phyloP scores from a whole-genome alignment of 2,797 vertebrate species.

The Clarias platycephalus region DNA sequence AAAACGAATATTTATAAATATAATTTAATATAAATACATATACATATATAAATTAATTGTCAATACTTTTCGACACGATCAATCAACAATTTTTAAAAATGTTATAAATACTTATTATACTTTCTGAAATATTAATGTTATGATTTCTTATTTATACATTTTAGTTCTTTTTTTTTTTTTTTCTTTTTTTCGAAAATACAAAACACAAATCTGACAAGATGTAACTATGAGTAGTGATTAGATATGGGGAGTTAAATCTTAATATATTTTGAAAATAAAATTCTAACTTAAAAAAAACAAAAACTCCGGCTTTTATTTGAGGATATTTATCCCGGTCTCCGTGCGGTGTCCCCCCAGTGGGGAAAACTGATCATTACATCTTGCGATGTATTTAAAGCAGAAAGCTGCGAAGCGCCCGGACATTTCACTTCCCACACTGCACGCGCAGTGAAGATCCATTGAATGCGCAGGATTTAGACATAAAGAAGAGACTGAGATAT shows the following conservation, averaged over 20 bases:
- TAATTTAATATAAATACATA: neutral
- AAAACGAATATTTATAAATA: neutral
- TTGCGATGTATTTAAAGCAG: constrained; percentile 44
- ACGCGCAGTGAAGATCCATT: constrained; percentile 44
- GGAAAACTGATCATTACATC: constrained; percentile 25
- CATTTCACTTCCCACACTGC: constrained; percentile 59
- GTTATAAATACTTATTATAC: neutral
- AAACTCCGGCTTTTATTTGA: neutral
- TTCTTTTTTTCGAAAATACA: neutral
- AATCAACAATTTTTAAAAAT: neutral
- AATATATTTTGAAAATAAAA: neutral
- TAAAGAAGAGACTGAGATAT: neutral
- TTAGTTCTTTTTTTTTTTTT: accelerated
- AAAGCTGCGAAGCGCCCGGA: constrained; percentile 44
- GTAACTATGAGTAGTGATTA: too few relatives aligned
- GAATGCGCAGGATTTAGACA: constrained; percentile 39
- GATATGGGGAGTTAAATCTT: neutral
- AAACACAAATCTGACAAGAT: neutral
- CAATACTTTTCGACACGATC: neutral
- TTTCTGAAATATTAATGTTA: neutral
- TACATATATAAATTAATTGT: neutral
- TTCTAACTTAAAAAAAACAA: neutral
- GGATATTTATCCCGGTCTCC: neutral
- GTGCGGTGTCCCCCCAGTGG: constrained; percentile 42
- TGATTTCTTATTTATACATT: too few relatives aligned